Evolutionary conservation across 2,797 vertebrate species (phyloP).

Genomic region (Notolabrus celidotus): DNA sequence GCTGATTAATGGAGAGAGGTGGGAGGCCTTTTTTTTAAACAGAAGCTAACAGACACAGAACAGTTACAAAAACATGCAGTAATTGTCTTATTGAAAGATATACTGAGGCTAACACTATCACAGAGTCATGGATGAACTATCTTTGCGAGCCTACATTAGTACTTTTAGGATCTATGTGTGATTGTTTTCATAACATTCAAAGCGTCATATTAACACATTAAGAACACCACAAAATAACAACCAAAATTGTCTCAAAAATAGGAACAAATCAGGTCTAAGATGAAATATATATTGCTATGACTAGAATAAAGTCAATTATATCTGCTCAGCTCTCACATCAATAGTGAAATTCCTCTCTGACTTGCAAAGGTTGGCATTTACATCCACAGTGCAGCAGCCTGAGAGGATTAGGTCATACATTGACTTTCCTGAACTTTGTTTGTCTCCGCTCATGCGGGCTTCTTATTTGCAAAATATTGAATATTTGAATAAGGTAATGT

Average conservation of each 20-base stretch:
- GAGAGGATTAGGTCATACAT: constrained; percentile 81
- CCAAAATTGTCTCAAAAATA: constrained; percentile 8
- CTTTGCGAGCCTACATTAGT: not conserved
- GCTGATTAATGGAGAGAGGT: constrained; percentile 44
- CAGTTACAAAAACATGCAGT: not conserved
- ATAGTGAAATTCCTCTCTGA: constrained; percentile 81
- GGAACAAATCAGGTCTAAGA: constrained; percentile 5
- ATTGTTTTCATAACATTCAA: not conserved
- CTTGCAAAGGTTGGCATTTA: constrained; percentile 81
- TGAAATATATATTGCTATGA: constrained; percentile 35
- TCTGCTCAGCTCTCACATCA: constrained; percentile 64
- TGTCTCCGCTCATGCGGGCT: constrained; percentile 69
- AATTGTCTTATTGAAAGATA: not conserved
- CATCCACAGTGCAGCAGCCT: constrained; percentile 68
- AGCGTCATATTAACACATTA: not conserved
- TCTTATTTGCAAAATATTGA: constrained; percentile 78
- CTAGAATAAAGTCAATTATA: constrained; percentile 60
- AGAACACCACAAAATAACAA: not conserved
- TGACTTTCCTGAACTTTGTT: constrained; percentile 82
- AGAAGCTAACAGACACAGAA: not conserved
- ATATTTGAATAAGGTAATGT: constrained; percentile 78
- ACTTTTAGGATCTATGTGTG: not conserved
- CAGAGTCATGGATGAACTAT: not conserved
- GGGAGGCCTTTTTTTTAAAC: constrained; percentile 18
- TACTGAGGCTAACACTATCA: not conserved